A percentile compares a stretch with the other conserved stretches of the same genome.
Conservation (phyloP, 2,888 invertebrate species). For the Amblyjoppa fuscipennis region DNA sequence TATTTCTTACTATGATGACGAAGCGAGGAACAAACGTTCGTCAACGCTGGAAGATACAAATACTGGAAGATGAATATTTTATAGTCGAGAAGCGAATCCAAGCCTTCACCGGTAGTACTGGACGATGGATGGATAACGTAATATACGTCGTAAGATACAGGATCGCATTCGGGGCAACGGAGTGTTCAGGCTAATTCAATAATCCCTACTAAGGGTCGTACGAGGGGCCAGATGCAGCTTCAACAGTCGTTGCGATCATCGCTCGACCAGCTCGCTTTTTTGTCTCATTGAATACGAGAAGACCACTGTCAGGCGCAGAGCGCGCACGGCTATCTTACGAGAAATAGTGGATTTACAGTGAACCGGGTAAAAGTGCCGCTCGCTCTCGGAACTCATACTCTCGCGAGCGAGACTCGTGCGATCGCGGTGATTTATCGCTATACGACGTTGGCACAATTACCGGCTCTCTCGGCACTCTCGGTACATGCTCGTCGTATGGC, state of each 20-base stretch:
- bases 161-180: constrained; percentile 37
- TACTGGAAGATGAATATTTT: too few relatives aligned
- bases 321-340: constrained; percentile 65
- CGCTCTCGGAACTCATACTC: constrained; percentile 72
- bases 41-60: too few relatives aligned
- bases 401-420: constrained; percentile 46
- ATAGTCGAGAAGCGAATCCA: too few relatives aligned
- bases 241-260: constrained; percentile 54
- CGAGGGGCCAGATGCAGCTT: constrained; percentile 76
- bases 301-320: constrained; percentile 51
- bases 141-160: not conserved
- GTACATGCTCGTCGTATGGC: constrained; percentile 42
- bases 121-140: not conserved
- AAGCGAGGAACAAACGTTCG: too few relatives aligned
- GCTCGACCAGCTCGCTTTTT: constrained; percentile 50
- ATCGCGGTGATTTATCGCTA: constrained; percentile 67
- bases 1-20: too few relatives aligned
- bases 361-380: constrained; percentile 71
- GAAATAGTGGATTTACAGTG: constrained; percentile 80
- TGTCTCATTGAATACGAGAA: constrained; percentile 50
- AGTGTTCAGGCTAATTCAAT: constrained; percentile 77
- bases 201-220: constrained; percentile 68
- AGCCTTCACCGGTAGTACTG: too few relatives aligned
- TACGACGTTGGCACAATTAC: constrained; percentile 66
- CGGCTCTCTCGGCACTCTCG: constrained; percentile 58